phyloP scores from a whole-genome alignment of 2,888 invertebrate species.

The Cryptocephalus moraei region DNA sequence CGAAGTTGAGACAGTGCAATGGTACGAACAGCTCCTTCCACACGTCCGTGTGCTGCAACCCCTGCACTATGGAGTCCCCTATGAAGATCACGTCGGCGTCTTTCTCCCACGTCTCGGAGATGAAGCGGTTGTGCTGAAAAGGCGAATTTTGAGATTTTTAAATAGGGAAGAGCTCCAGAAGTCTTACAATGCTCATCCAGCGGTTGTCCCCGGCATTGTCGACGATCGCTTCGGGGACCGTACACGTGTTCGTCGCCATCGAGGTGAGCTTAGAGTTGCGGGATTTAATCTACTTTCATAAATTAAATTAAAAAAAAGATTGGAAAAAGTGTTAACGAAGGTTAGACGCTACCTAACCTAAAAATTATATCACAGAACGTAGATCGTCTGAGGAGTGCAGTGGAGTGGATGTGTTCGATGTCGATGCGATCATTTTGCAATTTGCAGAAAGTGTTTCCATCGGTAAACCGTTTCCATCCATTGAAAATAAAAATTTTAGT shows the following conservation, averaged over 20 bases:
- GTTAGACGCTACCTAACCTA: conserved; percentile 12
- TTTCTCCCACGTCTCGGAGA: conserved; percentile 75
- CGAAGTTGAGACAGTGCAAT: conserved; percentile 84
- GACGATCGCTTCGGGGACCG: conserved; percentile 56
- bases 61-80: conserved; percentile 80
- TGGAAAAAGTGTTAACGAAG: conserved; percentile 6
- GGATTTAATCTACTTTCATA: background rate
- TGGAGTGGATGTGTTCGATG: too few species aligned
- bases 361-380: conserved; percentile 5
- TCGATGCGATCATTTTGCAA: too few species aligned
- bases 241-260: conserved; percentile 58
- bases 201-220: conserved; percentile 78
- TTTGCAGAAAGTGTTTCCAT: too few species aligned
- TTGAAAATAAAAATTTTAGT: too few species aligned
- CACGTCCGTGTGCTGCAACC: conserved; percentile 71
- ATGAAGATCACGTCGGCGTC: conserved; percentile 89
- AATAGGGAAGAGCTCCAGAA: background rate
- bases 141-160: background rate
- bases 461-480: too few species aligned
- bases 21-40: conserved; percentile 90
- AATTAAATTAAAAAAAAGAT: conserved; percentile 2
- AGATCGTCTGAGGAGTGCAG: too few species aligned
- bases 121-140: conserved; percentile 73
- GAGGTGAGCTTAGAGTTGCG: conserved; percentile 4
- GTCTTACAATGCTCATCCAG: conserved; percentile 67